Conservation (phyloP, 2,113 vertebrate species). For the Elephas maximus region DNA sequence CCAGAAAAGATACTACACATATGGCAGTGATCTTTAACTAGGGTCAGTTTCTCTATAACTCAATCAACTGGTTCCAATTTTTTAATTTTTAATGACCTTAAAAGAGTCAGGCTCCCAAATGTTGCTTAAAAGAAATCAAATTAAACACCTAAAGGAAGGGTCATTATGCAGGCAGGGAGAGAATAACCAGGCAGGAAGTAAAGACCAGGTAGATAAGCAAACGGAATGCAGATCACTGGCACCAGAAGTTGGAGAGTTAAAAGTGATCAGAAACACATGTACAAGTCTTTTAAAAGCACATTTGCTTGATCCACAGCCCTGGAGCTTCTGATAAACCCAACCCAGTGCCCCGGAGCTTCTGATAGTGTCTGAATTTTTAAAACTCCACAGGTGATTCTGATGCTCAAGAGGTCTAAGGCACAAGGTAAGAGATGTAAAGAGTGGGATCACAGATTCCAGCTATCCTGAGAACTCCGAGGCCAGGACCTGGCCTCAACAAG, state of each 20-base stretch:
- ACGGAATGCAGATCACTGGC: constrained; percentile 5
- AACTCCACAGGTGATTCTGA: constrained; percentile 23
- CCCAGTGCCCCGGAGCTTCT: not conserved
- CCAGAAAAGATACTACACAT: not conserved
- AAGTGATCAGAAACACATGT: constrained; percentile 66
- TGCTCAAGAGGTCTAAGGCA: not conserved
- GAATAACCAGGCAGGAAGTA: constrained; percentile 62
- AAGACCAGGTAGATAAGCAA: constrained; percentile 73
- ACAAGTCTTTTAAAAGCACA: not conserved
- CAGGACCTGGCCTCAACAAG: not conserved
- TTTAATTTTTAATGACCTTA: constrained; percentile 69
- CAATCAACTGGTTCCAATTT: constrained; percentile 73
- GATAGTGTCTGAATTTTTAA: not conserved
- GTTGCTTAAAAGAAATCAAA: constrained; percentile 72
- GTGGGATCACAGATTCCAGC: not conserved
- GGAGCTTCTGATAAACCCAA: not conserved
- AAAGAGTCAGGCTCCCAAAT: constrained; percentile 56
- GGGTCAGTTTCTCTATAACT: constrained; percentile 53
- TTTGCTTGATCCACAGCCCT: not conserved
- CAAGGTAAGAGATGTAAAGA: not conserved
- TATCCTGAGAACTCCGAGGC: not conserved
- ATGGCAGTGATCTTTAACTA: not conserved
- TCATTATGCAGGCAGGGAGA: constrained; percentile 63
- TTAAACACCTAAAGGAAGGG: constrained; percentile 75
- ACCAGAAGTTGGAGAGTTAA: not conserved